These are phyloP conservation scores for Alitta virens DNA, from an alignment of 2,888 invertebrate species.

Conservation along the genomic window DNA sequence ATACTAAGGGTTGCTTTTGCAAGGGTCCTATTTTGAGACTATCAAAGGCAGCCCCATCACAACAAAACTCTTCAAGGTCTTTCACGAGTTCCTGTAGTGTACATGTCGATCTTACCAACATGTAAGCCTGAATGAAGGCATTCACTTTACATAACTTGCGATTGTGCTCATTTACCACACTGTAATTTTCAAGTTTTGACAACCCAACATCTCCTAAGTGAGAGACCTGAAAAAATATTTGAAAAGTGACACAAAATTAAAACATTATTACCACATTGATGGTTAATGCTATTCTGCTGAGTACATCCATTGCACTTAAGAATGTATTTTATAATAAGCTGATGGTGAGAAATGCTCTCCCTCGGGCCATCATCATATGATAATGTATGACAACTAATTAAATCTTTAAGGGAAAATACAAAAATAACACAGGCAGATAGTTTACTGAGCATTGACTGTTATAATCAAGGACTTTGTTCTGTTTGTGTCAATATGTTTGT, in stretches of 20 bases:
- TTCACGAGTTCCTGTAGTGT: constrained; percentile 44
- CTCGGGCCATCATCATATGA: too few species aligned
- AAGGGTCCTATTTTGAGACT: constrained; percentile 46
- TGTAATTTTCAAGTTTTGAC: constrained; percentile 4
- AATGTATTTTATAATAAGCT: too few species aligned
- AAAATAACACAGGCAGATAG: too few species aligned
- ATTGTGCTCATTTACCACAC: constrained; percentile 35
- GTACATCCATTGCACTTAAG: too few species aligned
- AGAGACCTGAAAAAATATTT: neutral
- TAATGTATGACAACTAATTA: too few species aligned
- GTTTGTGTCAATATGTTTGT: neutral
- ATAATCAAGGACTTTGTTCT: constrained; percentile 24
- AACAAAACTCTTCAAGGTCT: constrained; percentile 37
- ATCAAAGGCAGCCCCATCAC: constrained; percentile 36
- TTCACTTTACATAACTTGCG: constrained; percentile 37
- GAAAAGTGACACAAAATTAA: too few species aligned
- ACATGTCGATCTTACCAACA: constrained; percentile 42
- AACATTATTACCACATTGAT: too few species aligned
- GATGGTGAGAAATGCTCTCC: too few species aligned
- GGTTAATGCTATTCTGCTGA: too few species aligned
- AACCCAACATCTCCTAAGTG: constrained; percentile 11
- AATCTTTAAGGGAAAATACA: too few species aligned
- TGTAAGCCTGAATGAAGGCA: constrained; percentile 46
- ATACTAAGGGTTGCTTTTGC: constrained; percentile 44
- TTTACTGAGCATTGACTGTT: too few species aligned